phyloP scores from a whole-genome alignment of 2,113 vertebrate species.

The Acanthochromis polyacanthus region DNA sequence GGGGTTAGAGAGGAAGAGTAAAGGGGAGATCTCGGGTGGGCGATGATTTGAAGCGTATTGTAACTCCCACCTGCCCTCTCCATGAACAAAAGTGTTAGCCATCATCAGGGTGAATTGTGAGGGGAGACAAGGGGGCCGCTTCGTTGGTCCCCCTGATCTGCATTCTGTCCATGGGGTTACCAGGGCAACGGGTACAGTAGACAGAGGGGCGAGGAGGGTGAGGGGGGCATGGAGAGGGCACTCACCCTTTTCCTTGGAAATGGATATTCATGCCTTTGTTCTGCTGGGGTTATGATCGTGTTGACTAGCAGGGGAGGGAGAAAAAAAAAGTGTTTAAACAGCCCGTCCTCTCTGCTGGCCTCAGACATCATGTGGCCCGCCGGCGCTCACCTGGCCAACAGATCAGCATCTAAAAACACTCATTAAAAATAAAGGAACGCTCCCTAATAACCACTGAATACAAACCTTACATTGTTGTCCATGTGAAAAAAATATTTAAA shows the following conservation, averaged over 20 bases:
- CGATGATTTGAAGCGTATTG: slow-evolving; percentile 76
- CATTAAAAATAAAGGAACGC: slow-evolving; percentile 51
- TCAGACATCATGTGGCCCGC: slow-evolving; percentile 38
- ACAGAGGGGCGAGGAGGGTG: slow-evolving; percentile 63
- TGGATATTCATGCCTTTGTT: slow-evolving; percentile 84
- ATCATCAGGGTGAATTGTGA: slow-evolving; percentile 83
- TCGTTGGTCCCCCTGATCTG: slow-evolving; percentile 81
- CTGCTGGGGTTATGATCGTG: slow-evolving; percentile 74
- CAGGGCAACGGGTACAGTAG: slow-evolving; percentile 84
- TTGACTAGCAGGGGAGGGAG: slow-evolving; percentile 58
- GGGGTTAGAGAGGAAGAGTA: slow-evolving; percentile 47
- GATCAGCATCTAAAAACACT: slow-evolving; percentile 58
- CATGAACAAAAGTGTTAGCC: slow-evolving; percentile 83
- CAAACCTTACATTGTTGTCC: slow-evolving; percentile 4
- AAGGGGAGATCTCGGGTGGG: slow-evolving; percentile 62
- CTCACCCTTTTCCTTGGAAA: slow-evolving; percentile 83
- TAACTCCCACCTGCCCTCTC: slow-evolving; percentile 84
- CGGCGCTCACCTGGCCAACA: slow-evolving; percentile 52
- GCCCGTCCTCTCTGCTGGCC: slow-evolving; percentile 51
- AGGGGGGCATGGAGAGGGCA: slow-evolving; percentile 72
- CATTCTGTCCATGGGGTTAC: slow-evolving; percentile 84
- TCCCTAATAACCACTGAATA: slow-evolving; percentile 26
- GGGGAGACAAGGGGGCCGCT: slow-evolving; percentile 75
- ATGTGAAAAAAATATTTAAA: background rate
- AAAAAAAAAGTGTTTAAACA: slow-evolving; percentile 60